Evolutionary conservation across 2,797 vertebrate genomes (phyloP).

Genomic region (Ctenopoma multispine): DNA sequence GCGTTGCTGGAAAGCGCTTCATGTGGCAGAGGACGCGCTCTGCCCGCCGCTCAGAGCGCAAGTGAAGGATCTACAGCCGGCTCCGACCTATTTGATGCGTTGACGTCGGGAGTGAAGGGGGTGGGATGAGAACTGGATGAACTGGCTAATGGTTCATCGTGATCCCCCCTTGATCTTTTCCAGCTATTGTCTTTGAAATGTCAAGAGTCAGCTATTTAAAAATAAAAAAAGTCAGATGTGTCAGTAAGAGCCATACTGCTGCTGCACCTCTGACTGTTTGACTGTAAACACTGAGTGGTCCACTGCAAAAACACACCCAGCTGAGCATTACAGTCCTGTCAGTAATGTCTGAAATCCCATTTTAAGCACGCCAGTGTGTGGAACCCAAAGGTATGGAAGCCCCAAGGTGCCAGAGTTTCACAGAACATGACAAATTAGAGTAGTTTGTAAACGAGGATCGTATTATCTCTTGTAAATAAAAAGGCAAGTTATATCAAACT

Average conservation of each 20-base stretch:
- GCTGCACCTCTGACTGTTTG: neutral
- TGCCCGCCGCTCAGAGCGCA: constrained; percentile 51
- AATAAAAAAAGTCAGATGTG: neutral
- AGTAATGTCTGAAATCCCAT: neutral
- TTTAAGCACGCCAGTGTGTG: neutral
- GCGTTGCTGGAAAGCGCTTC: neutral
- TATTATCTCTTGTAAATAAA: no score
- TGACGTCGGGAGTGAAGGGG: constrained; percentile 62
- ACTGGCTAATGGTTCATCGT: constrained; percentile 34
- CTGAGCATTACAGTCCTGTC: neutral
- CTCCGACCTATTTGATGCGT: constrained; percentile 35
- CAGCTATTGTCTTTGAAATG: constrained; percentile 35
- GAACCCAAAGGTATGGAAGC: neutral
- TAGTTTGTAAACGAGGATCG: neutral
- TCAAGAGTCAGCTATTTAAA: constrained; percentile 2
- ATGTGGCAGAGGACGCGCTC: constrained; percentile 41
- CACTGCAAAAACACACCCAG: neutral
- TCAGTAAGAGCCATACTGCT: neutral
- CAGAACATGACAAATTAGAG: neutral
- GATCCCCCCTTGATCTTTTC: constrained; percentile 12
- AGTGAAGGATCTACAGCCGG: constrained; percentile 31
- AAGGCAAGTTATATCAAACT: no score
- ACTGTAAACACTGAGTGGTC: neutral
- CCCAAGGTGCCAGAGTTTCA: neutral
- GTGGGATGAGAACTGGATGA: constrained; percentile 38